phyloP scores from a whole-genome alignment of 2,888 invertebrate genomes.

The Tipula confusa region DNA sequence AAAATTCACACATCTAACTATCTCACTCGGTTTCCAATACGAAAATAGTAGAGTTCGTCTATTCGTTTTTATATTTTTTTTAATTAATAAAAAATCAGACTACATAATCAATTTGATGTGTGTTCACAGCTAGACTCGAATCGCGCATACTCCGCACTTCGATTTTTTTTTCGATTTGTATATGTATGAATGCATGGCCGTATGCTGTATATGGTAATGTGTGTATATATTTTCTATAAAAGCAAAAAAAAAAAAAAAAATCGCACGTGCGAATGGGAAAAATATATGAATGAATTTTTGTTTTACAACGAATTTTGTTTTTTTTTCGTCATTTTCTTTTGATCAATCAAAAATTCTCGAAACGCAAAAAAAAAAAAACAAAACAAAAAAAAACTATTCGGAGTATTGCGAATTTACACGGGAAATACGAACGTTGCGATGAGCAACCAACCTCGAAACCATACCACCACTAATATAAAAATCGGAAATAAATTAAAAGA shows the following conservation, averaged over 20 bases:
- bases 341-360: neutral
- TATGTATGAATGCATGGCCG: neutral
- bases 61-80: neutral
- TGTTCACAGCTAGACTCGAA: neutral
- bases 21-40: neutral
- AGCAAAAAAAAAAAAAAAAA: too few species aligned
- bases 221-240: neutral
- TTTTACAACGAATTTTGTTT: neutral
- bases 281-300: neutral
- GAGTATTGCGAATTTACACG: neutral
- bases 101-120: slow-evolving; percentile 4
- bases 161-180: neutral
- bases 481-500: neutral
- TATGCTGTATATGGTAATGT: neutral
- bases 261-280: slow-evolving; percentile 1
- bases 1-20: neutral
- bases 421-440: neutral
- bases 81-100: slow-evolving; percentile 12
- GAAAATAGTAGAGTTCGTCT: neutral
- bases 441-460: neutral
- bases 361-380: neutral
- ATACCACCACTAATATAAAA: neutral
- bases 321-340: neutral
- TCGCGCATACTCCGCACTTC: neutral
- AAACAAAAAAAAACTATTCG: neutral